A percentile compares a stretch with the other conserved stretches of the same genome.
Evolutionary conservation across 2,797 vertebrate species (phyloP).

Genomic region (Triplophysa bombifrons): DNA sequence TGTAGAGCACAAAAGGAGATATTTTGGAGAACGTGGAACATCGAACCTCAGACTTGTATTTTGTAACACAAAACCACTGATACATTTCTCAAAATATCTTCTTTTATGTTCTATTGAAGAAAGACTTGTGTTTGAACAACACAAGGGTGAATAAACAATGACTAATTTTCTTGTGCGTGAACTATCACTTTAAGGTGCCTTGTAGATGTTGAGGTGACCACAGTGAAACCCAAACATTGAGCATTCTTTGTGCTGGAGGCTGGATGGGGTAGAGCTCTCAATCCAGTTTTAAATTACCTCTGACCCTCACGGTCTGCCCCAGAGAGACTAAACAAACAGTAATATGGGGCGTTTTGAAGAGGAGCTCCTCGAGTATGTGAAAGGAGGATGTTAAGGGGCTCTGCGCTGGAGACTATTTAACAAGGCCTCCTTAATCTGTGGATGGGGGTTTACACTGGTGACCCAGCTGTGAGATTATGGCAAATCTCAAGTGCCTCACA

Average conservation of each 20-base stretch:
- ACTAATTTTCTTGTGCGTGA: too few relatives aligned
- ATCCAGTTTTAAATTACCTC: slow-evolving; percentile 51
- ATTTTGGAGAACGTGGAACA: too few relatives aligned
- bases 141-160: too few relatives aligned
- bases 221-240: slow-evolving; percentile 29
- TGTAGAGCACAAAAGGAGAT: too few relatives aligned
- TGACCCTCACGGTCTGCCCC: slow-evolving; percentile 39
- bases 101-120: too few relatives aligned
- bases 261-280: slow-evolving; percentile 24
- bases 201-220: slow-evolving; percentile 11
- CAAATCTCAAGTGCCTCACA: slow-evolving; percentile 66
- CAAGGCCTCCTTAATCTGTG: slow-evolving; percentile 45
- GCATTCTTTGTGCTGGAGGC: slow-evolving; percentile 24
- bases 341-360: slow-evolving; percentile 69
- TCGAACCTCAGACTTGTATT: too few relatives aligned
- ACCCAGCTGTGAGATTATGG: slow-evolving; percentile 60
- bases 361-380: slow-evolving; percentile 67
- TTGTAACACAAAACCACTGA: too few relatives aligned
- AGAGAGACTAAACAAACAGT: slow-evolving; percentile 61
- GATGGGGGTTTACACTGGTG: slow-evolving; percentile 48
- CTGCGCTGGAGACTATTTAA: slow-evolving; percentile 35
- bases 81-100: too few relatives aligned
- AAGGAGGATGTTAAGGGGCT: slow-evolving; percentile 26
- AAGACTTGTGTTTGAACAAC: too few relatives aligned
- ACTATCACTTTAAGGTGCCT: too few relatives aligned